These are phyloP conservation scores for Pitangus sulphuratus DNA, from an alignment of 2,797 vertebrate genomes.

Conservation along the genomic window DNA sequence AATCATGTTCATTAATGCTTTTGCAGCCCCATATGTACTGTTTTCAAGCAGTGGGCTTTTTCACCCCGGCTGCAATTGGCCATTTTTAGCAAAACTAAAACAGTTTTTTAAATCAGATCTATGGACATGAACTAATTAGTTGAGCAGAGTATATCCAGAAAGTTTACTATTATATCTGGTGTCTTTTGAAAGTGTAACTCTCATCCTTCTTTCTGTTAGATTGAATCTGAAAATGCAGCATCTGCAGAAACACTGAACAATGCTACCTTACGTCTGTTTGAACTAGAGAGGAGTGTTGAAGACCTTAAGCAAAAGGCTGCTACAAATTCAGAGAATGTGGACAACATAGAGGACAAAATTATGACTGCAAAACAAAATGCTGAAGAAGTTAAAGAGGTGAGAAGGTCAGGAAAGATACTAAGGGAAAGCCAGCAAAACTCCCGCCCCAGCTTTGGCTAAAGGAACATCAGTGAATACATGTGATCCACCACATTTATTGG, in stretches of 20 bases:
- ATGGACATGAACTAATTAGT: neutral
- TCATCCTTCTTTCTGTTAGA: slow-evolving; percentile 73
- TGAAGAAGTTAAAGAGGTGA: slow-evolving; percentile 85
- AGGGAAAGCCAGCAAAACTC: neutral
- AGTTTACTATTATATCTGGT: neutral
- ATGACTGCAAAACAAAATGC: slow-evolving; percentile 76
- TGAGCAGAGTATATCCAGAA: neutral
- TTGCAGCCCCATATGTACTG: neutral
- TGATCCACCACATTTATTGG: neutral
- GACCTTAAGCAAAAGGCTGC: slow-evolving; percentile 82
- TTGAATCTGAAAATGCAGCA: slow-evolving; percentile 88
- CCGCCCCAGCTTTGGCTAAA: neutral
- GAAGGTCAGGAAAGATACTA: neutral
- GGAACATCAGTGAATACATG: neutral
- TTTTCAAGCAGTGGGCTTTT: neutral
- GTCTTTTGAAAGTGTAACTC: neutral
- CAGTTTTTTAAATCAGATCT: neutral
- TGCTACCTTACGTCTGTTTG: slow-evolving; percentile 85
- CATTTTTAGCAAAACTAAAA: neutral
- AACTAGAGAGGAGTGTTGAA: slow-evolving; percentile 84
- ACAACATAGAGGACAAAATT: slow-evolving; percentile 80
- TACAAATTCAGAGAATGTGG: slow-evolving; percentile 76
- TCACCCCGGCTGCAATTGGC: neutral
- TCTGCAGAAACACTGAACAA: slow-evolving; percentile 88
- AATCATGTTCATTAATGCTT: neutral